Conservation (phyloP, 2,797 vertebrate genomes). For the Sebastes trivittatus region DNA sequence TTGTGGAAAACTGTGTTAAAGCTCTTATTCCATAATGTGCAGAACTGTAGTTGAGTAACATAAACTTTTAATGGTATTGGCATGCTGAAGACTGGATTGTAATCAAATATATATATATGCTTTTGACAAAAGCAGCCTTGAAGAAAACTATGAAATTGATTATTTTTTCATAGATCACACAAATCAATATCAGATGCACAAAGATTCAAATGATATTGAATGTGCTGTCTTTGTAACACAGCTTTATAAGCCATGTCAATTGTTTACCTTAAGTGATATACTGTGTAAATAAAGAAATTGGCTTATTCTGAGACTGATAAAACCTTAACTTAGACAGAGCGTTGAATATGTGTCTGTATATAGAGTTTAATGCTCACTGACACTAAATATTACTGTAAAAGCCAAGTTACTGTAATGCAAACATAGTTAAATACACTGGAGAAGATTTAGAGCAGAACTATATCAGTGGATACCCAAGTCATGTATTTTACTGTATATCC, state of each 20-base stretch:
- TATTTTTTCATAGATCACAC: conserved; percentile 66
- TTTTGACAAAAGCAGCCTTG: conserved; percentile 43
- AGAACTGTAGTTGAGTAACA: conserved; percentile 12
- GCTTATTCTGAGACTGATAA: conserved; percentile 27
- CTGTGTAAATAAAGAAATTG: conserved; percentile 56
- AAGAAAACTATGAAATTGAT: conserved; percentile 73
- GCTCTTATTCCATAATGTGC: neutral
- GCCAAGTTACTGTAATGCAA: neutral
- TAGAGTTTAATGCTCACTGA: conserved; percentile 15
- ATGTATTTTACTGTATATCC: neutral
- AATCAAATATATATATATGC: conserved; percentile 33
- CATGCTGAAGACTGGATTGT: conserved; percentile 14
- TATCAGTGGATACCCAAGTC: neutral
- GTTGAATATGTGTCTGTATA: conserved; percentile 14
- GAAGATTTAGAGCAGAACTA: neutral
- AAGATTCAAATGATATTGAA: conserved; percentile 73
- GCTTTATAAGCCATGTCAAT: conserved; percentile 65
- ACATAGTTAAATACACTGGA: neutral
- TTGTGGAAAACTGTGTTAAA: neutral
- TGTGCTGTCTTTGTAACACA: conserved; percentile 54
- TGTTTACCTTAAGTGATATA: conserved; percentile 57
- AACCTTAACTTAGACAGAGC: conserved; percentile 19
- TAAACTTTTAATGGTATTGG: conserved; percentile 29
- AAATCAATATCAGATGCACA: conserved; percentile 75
- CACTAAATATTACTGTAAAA: conserved; percentile 2